Conservation (phyloP, 2,113 vertebrate species). For the Channa argus region DNA sequence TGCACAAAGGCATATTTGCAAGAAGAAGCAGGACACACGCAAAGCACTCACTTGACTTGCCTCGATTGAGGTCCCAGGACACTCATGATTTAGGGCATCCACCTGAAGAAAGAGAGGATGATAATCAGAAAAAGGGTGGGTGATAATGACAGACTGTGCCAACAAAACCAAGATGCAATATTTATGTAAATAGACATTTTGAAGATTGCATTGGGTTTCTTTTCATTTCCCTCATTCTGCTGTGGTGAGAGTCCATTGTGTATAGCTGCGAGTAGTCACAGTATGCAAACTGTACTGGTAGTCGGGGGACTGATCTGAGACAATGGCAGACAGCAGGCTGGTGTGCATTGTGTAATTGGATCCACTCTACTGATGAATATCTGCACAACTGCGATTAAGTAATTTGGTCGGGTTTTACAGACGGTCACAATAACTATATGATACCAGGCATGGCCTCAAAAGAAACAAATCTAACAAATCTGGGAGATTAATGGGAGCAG, state of each 20-base stretch:
- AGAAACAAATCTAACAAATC: constrained; percentile 6
- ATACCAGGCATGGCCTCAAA: neutral
- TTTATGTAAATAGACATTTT: neutral
- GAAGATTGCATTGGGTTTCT: constrained; percentile 7
- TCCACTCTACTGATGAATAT: constrained; percentile 32
- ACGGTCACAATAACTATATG: neutral
- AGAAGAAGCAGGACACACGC: constrained; percentile 37
- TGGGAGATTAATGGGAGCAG: constrained; percentile 1
- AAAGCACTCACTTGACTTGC: constrained; percentile 77
- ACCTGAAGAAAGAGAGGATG: constrained; percentile 62
- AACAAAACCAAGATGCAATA: constrained; percentile 30
- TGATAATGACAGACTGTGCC: constrained; percentile 5
- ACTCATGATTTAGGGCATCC: constrained; percentile 81
- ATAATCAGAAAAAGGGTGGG: neutral
- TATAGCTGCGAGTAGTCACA: neutral
- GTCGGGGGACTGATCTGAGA: constrained; percentile 43
- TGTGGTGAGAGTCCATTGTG: neutral
- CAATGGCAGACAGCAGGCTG: constrained; percentile 70
- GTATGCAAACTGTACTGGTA: neutral
- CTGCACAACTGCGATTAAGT: constrained; percentile 44
- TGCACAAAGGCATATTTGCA: constrained; percentile 51
- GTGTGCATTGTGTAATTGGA: constrained; percentile 61
- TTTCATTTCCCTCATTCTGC: neutral
- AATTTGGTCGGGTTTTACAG: constrained; percentile 23
- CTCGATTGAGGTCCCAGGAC: constrained; percentile 62